Evolutionary conservation across 2,113 vertebrate genomes (phyloP).

Genomic region (Zapornia atra): DNA sequence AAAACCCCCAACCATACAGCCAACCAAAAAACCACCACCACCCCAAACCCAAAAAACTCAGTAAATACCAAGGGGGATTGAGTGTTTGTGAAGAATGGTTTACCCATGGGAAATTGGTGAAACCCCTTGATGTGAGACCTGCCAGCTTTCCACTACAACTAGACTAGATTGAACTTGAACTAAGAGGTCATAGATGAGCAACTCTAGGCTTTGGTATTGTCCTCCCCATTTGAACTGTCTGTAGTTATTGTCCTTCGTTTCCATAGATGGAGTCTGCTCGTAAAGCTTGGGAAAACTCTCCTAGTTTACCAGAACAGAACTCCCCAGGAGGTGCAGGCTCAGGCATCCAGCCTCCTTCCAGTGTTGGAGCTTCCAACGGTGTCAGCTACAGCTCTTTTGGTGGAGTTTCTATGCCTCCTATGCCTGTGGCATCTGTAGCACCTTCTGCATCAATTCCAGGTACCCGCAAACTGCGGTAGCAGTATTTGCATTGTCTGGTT

Average conservation of each 20-base stretch:
- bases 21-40: background rate
- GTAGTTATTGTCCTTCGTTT: background rate
- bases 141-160: background rate
- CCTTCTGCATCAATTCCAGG: constrained; percentile 98
- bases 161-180: background rate
- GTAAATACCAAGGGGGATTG: background rate
- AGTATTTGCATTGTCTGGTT: background rate
- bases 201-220: background rate
- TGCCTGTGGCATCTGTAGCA: constrained; percentile 96
- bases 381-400: constrained; percentile 98
- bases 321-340: constrained; percentile 86
- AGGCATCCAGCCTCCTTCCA: constrained; percentile 88
- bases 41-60: background rate
- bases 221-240: background rate
- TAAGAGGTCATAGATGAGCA: background rate
- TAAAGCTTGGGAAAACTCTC: constrained; percentile 99
- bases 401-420: constrained; percentile 94
- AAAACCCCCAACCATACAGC: background rate
- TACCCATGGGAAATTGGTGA: background rate
- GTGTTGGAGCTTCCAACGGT: constrained; percentile 88
- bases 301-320: constrained; percentile 93
- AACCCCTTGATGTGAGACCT: background rate
- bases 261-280: constrained; percentile 96
- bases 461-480: constrained; percentile 44
- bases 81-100: background rate